phyloP scores from a whole-genome alignment of 1,140 invertebrate species.

The Papilio dardanus region DNA sequence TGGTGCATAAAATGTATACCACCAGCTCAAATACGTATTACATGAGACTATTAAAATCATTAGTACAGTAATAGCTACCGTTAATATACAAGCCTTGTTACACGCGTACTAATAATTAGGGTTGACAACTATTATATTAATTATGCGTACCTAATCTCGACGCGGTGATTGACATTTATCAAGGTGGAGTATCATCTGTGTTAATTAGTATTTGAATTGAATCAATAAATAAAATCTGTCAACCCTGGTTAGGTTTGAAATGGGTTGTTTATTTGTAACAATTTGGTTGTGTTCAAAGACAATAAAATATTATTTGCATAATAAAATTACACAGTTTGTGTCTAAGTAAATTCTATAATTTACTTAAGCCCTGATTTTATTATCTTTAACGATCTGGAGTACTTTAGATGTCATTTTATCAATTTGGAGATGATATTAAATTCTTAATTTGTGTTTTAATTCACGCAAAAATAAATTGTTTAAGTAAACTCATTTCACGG shows the following conservation, averaged over 20 bases:
- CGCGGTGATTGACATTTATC: neutral
- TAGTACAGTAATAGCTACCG: conserved; percentile 34
- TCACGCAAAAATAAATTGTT: neutral
- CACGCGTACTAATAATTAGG: conserved; percentile 15
- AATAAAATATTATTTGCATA: neutral
- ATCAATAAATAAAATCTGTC: neutral
- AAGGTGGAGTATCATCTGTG: neutral
- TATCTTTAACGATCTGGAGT: too few species aligned
- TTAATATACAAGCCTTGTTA: conserved; percentile 23
- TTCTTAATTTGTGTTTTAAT: neutral
- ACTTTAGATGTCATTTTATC: too few species aligned
- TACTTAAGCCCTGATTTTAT: neutral
- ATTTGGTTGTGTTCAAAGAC: neutral
- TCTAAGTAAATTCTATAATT: neutral
- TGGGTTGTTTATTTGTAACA: neutral
- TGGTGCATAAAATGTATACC: conserved; percentile 53
- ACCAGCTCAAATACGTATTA: conserved; percentile 37
- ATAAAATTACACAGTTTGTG: too few species aligned
- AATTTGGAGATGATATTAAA: neutral
- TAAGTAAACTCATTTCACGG: neutral
- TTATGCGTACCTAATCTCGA: conserved; percentile 11
- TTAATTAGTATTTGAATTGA: neutral
- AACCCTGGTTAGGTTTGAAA: neutral
- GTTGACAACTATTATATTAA: conserved; percentile 14
- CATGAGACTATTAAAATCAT: conserved; percentile 36